Evolutionary conservation across 2,113 vertebrate species (phyloP).

Genomic region (Charina bottae): DNA sequence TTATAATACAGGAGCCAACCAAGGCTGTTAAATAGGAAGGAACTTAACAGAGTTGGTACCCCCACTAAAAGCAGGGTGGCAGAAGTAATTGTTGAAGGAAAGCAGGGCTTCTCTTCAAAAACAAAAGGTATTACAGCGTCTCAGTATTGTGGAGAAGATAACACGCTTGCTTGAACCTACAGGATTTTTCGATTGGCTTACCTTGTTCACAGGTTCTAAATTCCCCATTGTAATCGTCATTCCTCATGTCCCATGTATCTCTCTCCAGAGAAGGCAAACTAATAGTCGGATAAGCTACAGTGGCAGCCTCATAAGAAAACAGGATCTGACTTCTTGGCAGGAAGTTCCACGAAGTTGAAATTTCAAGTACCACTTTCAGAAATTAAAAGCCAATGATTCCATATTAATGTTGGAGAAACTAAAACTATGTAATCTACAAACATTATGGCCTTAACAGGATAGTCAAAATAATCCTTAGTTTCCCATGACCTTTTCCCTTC

Average conservation of each 20-base stretch:
- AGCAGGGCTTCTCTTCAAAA: slow-evolving; percentile 3
- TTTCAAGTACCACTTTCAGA: slow-evolving; percentile 31
- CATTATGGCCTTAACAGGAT: slow-evolving; percentile 72
- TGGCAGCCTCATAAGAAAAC: slow-evolving; percentile 32
- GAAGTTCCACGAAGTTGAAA: slow-evolving; percentile 38
- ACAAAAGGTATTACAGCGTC: slow-evolving; percentile 11
- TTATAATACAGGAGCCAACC: background rate
- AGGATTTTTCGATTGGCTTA: slow-evolving; percentile 25
- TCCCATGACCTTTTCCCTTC: slow-evolving; percentile 18
- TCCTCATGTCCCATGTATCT: background rate
- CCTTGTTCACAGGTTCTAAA: slow-evolving; percentile 14
- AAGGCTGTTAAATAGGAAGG: background rate
- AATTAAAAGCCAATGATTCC: slow-evolving; percentile 44
- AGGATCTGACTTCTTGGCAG: slow-evolving; percentile 30
- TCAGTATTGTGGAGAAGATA: slow-evolving; percentile 16
- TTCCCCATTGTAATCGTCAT: slow-evolving; percentile 24
- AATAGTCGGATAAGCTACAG: slow-evolving; percentile 26
- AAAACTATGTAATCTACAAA: slow-evolving; percentile 49
- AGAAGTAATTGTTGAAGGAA: background rate
- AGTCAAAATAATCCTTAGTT: slow-evolving; percentile 64
- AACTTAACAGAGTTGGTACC: background rate
- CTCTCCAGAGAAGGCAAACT: slow-evolving; percentile 12
- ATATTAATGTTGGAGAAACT: slow-evolving; percentile 51
- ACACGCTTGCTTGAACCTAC: background rate
- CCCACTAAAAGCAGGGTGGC: background rate